Conservation (phyloP, 92 coral and sea anemone species). For the Porites lobata region DNA sequence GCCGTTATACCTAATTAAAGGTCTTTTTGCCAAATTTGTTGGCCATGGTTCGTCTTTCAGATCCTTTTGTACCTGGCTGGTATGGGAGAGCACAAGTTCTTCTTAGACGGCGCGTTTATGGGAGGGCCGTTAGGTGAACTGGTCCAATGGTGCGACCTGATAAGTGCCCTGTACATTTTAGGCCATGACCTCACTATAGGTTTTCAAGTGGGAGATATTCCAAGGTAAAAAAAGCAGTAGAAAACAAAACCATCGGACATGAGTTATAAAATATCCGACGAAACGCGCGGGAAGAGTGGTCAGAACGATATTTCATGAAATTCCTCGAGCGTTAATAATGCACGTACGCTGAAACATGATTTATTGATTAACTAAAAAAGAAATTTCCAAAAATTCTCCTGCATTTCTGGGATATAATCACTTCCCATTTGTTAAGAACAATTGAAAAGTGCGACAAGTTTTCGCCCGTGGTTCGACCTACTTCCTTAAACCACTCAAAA, state of each 20-base stretch:
- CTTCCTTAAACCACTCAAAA: too few relatives aligned
- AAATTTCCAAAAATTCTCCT: too few relatives aligned
- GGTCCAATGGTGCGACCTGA: constrained; percentile 88
- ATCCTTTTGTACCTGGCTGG: constrained; percentile 72
- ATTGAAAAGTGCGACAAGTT: too few relatives aligned
- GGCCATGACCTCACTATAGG: constrained; percentile 76
- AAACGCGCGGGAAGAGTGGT: too few relatives aligned
- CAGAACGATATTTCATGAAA: too few relatives aligned
- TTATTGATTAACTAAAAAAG: too few relatives aligned
- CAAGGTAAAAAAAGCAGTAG: constrained; percentile 7
- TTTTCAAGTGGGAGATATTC: constrained; percentile 35
- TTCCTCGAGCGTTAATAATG: too few relatives aligned
- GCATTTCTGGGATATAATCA: too few relatives aligned
- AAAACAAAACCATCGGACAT: not conserved
- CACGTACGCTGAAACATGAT: too few relatives aligned
- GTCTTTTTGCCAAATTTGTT: not conserved
- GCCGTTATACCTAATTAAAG: not conserved
- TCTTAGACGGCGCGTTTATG: constrained; percentile 59
- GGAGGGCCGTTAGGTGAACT: constrained; percentile 94
- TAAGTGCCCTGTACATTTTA: constrained; percentile 80
- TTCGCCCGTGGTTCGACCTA: too few relatives aligned
- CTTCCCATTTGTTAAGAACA: too few relatives aligned
- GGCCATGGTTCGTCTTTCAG: constrained; percentile 23
- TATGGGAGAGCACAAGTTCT: constrained; percentile 36
- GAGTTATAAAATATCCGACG: too few relatives aligned